Evolutionary conservation across 2,888 invertebrate genomes (phyloP).

Genomic region (Tanaodytes sp.): DNA sequence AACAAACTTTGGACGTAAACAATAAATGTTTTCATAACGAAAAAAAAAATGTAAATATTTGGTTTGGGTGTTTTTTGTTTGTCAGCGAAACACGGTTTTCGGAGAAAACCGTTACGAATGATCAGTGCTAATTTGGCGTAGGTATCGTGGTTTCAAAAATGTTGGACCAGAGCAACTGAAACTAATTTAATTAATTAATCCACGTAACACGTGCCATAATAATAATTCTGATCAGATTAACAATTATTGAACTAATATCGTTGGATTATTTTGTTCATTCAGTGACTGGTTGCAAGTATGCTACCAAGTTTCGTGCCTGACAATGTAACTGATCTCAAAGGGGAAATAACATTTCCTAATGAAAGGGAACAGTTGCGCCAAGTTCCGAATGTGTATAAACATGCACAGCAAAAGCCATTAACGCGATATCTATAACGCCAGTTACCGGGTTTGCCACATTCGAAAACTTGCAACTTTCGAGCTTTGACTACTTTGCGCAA

Average conservation of each 20-base stretch:
- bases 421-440: slow-evolving; percentile 41
- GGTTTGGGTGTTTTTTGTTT: too few relatives aligned
- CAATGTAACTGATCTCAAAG: slow-evolving; percentile 42
- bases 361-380: slow-evolving; percentile 26
- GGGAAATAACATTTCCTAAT: slow-evolving; percentile 49
- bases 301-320: slow-evolving; percentile 25
- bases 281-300: slow-evolving; percentile 4
- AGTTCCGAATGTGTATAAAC: slow-evolving; percentile 25
- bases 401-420: slow-evolving; percentile 37
- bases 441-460: slow-evolving; percentile 24
- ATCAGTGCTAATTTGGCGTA: too few relatives aligned
- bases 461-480: slow-evolving; percentile 30
- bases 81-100: too few relatives aligned
- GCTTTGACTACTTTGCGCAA: not conserved
- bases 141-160: too few relatives aligned
- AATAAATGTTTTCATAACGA: too few relatives aligned
- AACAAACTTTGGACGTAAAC: too few relatives aligned
- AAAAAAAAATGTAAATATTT: too few relatives aligned
- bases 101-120: too few relatives aligned
- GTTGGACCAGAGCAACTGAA: too few relatives aligned
- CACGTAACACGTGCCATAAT: too few relatives aligned
- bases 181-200: too few relatives aligned
- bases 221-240: too few relatives aligned
- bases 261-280: slow-evolving; percentile 1
- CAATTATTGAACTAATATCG: not conserved